Conservation (phyloP, 2,113 vertebrate species). For the Agelaius phoeniceus region DNA sequence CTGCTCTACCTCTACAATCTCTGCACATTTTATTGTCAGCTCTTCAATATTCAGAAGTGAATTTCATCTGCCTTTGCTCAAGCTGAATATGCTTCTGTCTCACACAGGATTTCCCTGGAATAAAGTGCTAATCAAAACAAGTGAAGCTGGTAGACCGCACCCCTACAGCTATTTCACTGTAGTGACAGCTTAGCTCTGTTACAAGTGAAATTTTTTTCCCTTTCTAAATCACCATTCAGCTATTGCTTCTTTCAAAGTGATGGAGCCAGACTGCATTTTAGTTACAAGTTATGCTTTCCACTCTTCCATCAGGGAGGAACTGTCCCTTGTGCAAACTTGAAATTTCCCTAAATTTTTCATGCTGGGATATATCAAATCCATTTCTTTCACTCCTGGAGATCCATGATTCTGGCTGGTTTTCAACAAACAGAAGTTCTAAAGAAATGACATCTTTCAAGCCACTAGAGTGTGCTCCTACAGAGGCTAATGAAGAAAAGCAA, state of each 20-base stretch:
- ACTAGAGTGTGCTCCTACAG: slow-evolving; percentile 59
- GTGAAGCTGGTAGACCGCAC: not conserved
- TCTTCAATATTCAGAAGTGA: not conserved
- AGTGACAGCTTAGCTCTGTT: not conserved
- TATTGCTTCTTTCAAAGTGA: not conserved
- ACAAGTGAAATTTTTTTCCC: not conserved
- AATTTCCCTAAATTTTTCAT: not conserved
- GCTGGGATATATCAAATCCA: not conserved
- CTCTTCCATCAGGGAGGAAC: not conserved
- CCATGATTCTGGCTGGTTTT: not conserved
- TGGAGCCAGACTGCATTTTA: not conserved
- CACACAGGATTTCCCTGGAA: not conserved
- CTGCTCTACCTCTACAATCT: not conserved
- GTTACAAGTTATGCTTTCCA: not conserved
- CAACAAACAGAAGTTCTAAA: not conserved
- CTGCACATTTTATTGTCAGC: not conserved
- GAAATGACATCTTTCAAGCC: slow-evolving; percentile 4
- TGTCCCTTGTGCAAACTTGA: not conserved
- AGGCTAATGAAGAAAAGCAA: not conserved
- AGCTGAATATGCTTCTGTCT: not conserved
- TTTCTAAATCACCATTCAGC: not conserved
- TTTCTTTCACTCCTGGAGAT: not conserved
- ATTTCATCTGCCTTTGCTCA: not conserved
- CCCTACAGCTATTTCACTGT: not conserved
- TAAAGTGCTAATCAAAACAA: slow-evolving; percentile 2